A percentile compares a stretch with the other conserved stretches of the same genome.
Conservation (phyloP, 2,113 vertebrate genomes). For the Rhea americana region DNA sequence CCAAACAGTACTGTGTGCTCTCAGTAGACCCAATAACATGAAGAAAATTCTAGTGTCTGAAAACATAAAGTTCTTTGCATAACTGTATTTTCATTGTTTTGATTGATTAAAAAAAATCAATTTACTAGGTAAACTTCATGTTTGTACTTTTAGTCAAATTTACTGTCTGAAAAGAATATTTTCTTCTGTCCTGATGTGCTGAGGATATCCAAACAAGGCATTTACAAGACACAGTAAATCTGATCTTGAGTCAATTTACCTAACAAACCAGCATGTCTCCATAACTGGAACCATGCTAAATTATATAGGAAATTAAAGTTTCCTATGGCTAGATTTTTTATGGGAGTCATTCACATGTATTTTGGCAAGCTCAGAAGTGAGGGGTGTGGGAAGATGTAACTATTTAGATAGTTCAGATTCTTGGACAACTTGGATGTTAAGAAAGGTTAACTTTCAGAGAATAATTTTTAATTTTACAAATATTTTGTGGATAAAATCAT, state of each 20-base stretch:
- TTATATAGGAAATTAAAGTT: neutral
- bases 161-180: neutral
- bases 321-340: neutral
- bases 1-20: neutral
- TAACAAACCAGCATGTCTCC: neutral
- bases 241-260: neutral
- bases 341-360: neutral
- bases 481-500: neutral
- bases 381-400: too few relatives aligned
- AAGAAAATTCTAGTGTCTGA: neutral
- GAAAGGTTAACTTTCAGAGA: neutral
- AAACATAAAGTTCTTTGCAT: neutral
- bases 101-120: neutral
- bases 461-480: neutral
- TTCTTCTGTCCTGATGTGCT: neutral
- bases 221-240: neutral
- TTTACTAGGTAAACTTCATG: neutral
- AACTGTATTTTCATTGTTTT: neutral
- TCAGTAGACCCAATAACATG: neutral
- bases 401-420: neutral
- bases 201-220: neutral
- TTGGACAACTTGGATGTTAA: too few relatives aligned
- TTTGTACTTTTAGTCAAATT: neutral
- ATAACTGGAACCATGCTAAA: neutral
- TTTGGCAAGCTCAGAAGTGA: neutral